Evolutionary conservation across 2,113 vertebrate genomes (phyloP).

Genomic region (Neotragus pygmaeus): DNA sequence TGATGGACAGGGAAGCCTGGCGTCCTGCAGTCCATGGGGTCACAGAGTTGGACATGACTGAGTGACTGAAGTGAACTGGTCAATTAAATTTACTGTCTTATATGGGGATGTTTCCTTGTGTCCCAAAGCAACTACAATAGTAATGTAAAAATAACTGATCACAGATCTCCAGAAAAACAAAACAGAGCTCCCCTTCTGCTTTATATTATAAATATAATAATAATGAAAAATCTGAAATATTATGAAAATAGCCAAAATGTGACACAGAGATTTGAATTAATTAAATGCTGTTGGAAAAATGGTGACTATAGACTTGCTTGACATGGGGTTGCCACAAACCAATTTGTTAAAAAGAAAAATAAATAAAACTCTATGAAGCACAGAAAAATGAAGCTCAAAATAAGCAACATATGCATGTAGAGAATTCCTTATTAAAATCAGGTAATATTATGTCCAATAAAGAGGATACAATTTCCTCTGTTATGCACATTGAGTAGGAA

Average conservation of each 20-base stretch:
- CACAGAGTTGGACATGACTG: rapidly evolving
- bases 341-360: background rate
- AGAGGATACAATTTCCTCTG: background rate
- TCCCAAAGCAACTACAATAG: background rate
- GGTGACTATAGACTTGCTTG: background rate
- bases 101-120: background rate
- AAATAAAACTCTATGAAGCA: background rate
- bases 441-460: background rate
- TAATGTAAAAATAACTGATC: background rate
- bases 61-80: background rate
- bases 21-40: rapidly evolving
- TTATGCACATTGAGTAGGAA: background rate
- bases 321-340: background rate
- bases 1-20: background rate
- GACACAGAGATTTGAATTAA: background rate
- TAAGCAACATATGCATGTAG: background rate
- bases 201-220: background rate
- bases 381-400: background rate
- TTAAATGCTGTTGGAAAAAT: background rate
- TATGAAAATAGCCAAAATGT: background rate
- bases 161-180: background rate
- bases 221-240: background rate
- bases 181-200: background rate
- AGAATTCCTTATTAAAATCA: background rate
- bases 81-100: background rate